Percentiles rank a stretch among this genome's conserved stretches.
These are phyloP conservation scores for Stegodyphus dumicola DNA, from an alignment of 1,140 invertebrate genomes.

Conservation along the genomic window DNA sequence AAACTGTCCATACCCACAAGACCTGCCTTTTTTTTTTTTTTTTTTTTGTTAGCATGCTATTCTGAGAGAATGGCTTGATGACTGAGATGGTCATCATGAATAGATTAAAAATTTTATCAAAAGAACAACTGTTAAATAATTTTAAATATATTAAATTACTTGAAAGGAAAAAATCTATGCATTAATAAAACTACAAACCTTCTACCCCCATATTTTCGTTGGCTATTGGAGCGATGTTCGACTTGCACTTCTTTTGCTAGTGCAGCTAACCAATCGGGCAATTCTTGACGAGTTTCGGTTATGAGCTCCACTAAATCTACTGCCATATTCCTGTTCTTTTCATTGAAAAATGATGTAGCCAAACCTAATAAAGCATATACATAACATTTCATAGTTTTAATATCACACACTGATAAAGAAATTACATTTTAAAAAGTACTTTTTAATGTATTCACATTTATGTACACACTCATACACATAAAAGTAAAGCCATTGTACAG, in stretches of 20 bases:
- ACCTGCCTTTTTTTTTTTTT: no score
- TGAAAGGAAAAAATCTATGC: background rate
- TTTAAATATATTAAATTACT: background rate
- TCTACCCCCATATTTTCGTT: conserved; percentile 61
- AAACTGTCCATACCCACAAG: no score
- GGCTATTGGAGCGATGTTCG: conserved; percentile 60
- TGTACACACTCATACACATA: no score
- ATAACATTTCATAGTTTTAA: background rate
- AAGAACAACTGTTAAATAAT: no score
- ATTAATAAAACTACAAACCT: conserved; percentile 28
- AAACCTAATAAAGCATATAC: conserved; percentile 72
- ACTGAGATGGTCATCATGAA: no score
- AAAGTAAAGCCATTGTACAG: no score
- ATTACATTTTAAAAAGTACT: no score
- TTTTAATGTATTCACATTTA: no score
- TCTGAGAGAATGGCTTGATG: no score
- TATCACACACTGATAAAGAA: no score
- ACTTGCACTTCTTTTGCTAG: conserved; percentile 70
- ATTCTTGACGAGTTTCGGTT: conserved; percentile 96
- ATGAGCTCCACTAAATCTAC: conserved; percentile 92
- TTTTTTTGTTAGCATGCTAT: no score
- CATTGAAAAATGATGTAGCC: conserved; percentile 99
- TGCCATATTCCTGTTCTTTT: conserved; percentile 95
- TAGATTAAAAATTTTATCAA: no score
- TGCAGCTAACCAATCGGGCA: conserved; percentile 84